These are phyloP conservation scores for Drosophila kepulauana DNA, from an alignment of 1,140 invertebrate species.

Conservation along the genomic window DNA sequence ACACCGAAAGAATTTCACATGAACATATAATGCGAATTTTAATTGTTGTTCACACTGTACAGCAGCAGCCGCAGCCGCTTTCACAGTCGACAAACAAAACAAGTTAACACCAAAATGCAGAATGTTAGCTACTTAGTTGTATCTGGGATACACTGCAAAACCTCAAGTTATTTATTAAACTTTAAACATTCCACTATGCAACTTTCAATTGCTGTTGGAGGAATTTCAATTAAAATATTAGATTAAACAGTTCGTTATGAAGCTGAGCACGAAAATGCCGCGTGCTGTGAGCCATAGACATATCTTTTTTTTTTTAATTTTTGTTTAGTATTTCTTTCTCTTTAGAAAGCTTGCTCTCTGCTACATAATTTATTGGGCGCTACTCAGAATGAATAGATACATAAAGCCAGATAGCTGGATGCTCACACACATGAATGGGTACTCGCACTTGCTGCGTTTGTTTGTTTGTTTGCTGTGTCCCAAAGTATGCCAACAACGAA, in stretches of 20 bases:
- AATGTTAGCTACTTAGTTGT: slow-evolving; percentile 3
- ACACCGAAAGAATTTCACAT: slow-evolving; percentile 66
- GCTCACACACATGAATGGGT: slow-evolving; percentile 19
- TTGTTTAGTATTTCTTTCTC: slow-evolving; percentile 35
- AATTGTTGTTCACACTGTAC: slow-evolving; percentile 45
- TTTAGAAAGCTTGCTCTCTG: slow-evolving; percentile 72
- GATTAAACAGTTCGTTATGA: slow-evolving; percentile 4
- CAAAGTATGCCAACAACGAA: slow-evolving; percentile 31
- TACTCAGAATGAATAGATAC: slow-evolving; percentile 56
- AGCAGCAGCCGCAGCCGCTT: slow-evolving; percentile 19
- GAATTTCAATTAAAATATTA: slow-evolving; percentile 14
- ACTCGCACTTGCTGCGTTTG: slow-evolving; percentile 19
- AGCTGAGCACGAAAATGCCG: slow-evolving; percentile 8
- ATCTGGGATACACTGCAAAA: slow-evolving; percentile 4
- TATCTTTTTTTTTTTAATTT: too few species aligned
- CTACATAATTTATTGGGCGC: slow-evolving; percentile 80
- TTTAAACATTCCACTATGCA: neutral
- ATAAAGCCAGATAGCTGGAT: slow-evolving; percentile 43
- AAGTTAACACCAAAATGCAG: slow-evolving; percentile 3
- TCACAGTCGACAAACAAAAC: slow-evolving; percentile 15
- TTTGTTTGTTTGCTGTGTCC: slow-evolving; percentile 4
- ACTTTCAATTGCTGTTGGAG: neutral
- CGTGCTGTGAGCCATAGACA: slow-evolving; percentile 18
- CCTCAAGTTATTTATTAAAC: neutral
- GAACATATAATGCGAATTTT: slow-evolving; percentile 51